Percentiles rank a stretch among this genome's conserved stretches.
Evolutionary conservation across 1,140 invertebrate species (phyloP).

Genomic region (Ooceraea biroi): DNA sequence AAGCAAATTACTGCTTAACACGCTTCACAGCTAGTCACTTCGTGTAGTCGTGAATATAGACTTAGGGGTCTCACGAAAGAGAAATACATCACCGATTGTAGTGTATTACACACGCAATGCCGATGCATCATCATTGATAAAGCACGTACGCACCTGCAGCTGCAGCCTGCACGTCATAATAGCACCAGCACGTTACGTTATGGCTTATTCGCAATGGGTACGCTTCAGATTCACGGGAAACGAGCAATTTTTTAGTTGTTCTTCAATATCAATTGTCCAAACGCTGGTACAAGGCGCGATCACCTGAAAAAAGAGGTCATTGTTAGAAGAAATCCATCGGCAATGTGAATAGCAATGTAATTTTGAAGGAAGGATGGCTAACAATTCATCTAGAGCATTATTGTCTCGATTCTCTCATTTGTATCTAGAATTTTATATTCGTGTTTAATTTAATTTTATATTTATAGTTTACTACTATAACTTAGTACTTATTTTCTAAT

Average conservation of each 20-base stretch:
- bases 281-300: not conserved
- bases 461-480: too few species aligned
- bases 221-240: conserved; percentile 1
- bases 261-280: not conserved
- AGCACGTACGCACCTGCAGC: conserved; percentile 32
- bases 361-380: not conserved
- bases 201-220: conserved; percentile 1
- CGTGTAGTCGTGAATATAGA: not conserved
- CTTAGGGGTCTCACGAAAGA: not conserved
- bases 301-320: not conserved
- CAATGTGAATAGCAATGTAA: not conserved
- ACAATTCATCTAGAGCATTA: too few species aligned
- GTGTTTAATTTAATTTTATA: too few species aligned
- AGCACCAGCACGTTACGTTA: conserved; percentile 1
- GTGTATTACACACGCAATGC: conserved; percentile 16
- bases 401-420: too few species aligned
- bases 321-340: not conserved
- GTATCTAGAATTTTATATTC: too few species aligned
- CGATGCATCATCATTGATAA: conserved; percentile 46
- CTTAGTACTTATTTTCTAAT: too few species aligned
- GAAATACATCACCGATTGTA: conserved; percentile 20
- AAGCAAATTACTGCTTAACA: too few species aligned
- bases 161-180: conserved; percentile 31
- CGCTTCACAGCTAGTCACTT: too few species aligned
- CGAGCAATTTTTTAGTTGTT: conserved; percentile 6